Evolutionary conservation across 2,797 vertebrate genomes (phyloP).

Genomic region (Bradypodion ventrale): DNA sequence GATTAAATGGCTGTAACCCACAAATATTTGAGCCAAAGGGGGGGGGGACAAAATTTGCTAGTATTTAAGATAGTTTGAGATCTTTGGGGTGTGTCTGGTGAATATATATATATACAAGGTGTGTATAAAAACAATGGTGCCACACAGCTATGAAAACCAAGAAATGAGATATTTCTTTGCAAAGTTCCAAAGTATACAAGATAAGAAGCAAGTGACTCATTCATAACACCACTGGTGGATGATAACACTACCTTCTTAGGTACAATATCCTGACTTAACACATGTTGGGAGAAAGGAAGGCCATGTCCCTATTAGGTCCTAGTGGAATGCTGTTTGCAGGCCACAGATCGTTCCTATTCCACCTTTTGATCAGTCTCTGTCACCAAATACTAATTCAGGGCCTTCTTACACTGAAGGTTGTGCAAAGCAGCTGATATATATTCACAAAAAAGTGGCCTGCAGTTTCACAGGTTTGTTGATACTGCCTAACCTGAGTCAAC

Average conservation of each 20-base stretch:
- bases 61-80: too few relatives aligned
- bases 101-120: not conserved
- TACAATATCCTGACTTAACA: not conserved
- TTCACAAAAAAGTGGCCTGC: not conserved
- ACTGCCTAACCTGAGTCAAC: not conserved
- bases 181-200: not conserved
- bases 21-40: too few relatives aligned
- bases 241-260: not conserved
- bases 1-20: too few relatives aligned
- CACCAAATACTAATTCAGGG: not conserved
- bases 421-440: not conserved
- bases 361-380: not conserved
- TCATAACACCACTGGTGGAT: not conserved
- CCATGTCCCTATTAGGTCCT: not conserved
- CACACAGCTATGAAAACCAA: not conserved
- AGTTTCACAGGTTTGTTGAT: not conserved
- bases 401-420: not conserved
- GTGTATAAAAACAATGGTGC: not conserved
- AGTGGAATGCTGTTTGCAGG: not conserved
- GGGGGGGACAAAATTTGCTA: too few relatives aligned
- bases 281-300: not conserved
- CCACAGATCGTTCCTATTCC: not conserved
- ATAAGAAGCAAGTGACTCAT: not conserved
- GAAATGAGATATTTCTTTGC: not conserved
- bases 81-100: not conserved